These are phyloP conservation scores for Drosophila stalkeri DNA, from an alignment of 2,888 invertebrate genomes.

Conservation along the genomic window DNA sequence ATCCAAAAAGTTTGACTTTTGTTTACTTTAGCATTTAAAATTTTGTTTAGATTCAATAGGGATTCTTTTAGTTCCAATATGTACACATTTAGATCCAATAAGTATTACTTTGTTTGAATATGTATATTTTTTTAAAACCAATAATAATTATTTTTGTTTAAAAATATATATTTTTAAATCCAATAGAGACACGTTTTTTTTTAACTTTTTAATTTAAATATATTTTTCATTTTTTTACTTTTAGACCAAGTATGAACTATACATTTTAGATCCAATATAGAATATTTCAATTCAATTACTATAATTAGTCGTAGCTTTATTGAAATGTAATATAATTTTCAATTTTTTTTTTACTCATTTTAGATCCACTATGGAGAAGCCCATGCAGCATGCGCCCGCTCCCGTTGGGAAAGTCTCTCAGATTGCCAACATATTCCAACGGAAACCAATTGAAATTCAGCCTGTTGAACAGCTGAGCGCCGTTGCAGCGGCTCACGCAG, in stretches of 20 bases:
- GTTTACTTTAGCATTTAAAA: too few relatives aligned
- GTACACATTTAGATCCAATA: too few relatives aligned
- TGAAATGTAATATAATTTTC: neutral
- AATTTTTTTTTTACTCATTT: neutral
- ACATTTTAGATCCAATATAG: too few relatives aligned
- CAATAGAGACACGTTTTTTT: too few relatives aligned
- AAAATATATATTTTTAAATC: neutral
- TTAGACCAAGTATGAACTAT: too few relatives aligned
- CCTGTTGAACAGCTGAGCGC: slow-evolving; percentile 83
- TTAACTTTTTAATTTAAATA: too few relatives aligned
- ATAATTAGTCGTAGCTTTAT: too few relatives aligned
- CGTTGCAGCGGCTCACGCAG: slow-evolving; percentile 83
- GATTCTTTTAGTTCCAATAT: neutral
- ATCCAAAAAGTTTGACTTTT: too few relatives aligned
- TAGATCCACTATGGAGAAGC: slow-evolving; percentile 87
- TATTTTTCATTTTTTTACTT: too few relatives aligned
- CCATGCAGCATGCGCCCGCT: slow-evolving; percentile 84
- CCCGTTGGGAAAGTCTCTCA: slow-evolving; percentile 94
- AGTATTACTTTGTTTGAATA: too few relatives aligned
- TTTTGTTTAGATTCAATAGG: too few relatives aligned
- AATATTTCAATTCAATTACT: too few relatives aligned
- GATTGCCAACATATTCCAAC: slow-evolving; percentile 96
- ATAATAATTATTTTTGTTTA: neutral
- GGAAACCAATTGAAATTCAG: slow-evolving; percentile 87
- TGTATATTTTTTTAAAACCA: neutral